Conservation (phyloP, 2,888 invertebrate genomes). For the Polymixis lichenea region DNA sequence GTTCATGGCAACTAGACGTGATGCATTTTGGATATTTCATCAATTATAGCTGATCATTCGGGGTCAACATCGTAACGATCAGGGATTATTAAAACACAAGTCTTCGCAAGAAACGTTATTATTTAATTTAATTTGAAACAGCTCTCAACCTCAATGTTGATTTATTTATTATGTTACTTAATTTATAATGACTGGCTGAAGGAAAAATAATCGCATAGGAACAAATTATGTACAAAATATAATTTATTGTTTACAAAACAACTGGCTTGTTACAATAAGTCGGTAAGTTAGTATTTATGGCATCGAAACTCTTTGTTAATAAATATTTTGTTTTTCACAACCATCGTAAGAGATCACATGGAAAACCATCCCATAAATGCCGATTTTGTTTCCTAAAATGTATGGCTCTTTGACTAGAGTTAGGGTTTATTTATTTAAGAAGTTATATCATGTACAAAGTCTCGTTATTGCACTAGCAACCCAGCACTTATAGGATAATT, state of each 20-base stretch:
- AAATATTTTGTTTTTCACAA: constrained; percentile 26
- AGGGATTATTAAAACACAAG: constrained; percentile 27
- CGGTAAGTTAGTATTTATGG: constrained; percentile 26
- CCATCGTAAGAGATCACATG: constrained; percentile 25
- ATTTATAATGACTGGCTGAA: constrained; percentile 4
- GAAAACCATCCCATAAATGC: not conserved
- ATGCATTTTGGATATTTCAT: not conserved
- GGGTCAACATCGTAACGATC: not conserved
- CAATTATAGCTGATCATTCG: not conserved
- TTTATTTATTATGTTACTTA: not conserved
- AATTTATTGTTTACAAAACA: constrained; percentile 33
- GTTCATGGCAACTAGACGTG: too few species aligned
- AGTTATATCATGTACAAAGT: not conserved
- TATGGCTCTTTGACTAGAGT: constrained; percentile 34
- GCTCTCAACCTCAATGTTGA: not conserved
- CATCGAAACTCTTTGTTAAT: constrained; percentile 9
- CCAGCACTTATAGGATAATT: constrained; percentile 10
- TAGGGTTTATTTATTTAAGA: not conserved
- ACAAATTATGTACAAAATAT: constrained; percentile 12
- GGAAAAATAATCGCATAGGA: not conserved
- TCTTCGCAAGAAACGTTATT: not conserved
- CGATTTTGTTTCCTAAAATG: not conserved
- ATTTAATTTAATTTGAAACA: constrained; percentile 15
- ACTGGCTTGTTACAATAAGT: constrained; percentile 3
- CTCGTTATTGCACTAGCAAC: not conserved